Evolutionary conservation across 2,113 vertebrate genomes (phyloP).

Genomic region (rabbit (Oryctolagus cuniculus)): mOryCun1.1 NC_091438.1:151134501-151135000

Average conservation of each 20-base stretch:
- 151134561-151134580: not conserved
- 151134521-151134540: not conserved
- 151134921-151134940: no score
- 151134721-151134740: not conserved
- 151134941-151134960: no score
- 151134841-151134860: no score
- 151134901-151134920: no score
- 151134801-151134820: not conserved
- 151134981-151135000: no score
- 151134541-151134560: not conserved
- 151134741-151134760: not conserved
- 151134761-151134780: not conserved
- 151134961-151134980: no score
- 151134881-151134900: no score
- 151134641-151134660: not conserved
- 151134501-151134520: not conserved
- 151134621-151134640: conserved; percentile 1
- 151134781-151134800: not conserved
- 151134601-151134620: conserved; percentile 20
- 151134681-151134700: not conserved
- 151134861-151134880: no score
- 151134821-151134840: not conserved
- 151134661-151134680: not conserved
- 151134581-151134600: not conserved
- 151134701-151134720: no score